phyloP scores from a whole-genome alignment of 1,140 invertebrate genomes.

The Tetramorium alpestre region DNA sequence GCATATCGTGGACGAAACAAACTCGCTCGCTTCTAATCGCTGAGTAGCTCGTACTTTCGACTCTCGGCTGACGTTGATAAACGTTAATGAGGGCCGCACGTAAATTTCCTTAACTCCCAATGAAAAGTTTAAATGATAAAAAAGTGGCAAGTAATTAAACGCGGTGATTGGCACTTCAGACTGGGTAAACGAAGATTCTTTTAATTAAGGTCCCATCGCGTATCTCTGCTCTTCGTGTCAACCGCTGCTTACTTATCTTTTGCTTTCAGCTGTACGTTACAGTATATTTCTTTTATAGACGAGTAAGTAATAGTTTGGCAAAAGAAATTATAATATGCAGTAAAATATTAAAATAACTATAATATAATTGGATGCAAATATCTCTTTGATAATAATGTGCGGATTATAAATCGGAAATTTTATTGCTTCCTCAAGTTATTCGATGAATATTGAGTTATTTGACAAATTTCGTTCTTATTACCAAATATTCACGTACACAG shows the following conservation, averaged over 20 bases:
- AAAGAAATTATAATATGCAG: background rate
- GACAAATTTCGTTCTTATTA: background rate
- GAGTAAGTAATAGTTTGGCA: background rate
- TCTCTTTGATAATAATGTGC: background rate
- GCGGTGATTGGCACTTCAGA: constrained; percentile 67
- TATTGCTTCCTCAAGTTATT: no score
- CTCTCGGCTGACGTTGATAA: constrained; percentile 61
- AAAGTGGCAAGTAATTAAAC: constrained; percentile 72
- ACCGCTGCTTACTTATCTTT: constrained; percentile 47
- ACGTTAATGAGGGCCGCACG: constrained; percentile 67
- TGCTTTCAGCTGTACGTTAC: constrained; percentile 2
- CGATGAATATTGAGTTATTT: background rate
- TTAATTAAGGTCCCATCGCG: constrained; percentile 68
- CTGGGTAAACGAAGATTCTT: constrained; percentile 70
- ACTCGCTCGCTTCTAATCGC: constrained; percentile 60
- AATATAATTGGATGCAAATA: background rate
- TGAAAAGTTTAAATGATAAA: constrained; percentile 73
- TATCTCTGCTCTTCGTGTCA: constrained; percentile 45
- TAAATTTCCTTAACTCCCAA: constrained; percentile 64
- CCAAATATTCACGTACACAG: background rate
- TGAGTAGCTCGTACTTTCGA: constrained; percentile 19
- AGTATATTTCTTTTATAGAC: constrained; percentile 8
- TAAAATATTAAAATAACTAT: background rate
- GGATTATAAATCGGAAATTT: background rate
- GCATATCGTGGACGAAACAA: constrained; percentile 61